Evolutionary conservation across 2,888 invertebrate species (phyloP), one percentile per base, ranked within the genome.

Genomic region (Copidosoma aretas): DNA sequence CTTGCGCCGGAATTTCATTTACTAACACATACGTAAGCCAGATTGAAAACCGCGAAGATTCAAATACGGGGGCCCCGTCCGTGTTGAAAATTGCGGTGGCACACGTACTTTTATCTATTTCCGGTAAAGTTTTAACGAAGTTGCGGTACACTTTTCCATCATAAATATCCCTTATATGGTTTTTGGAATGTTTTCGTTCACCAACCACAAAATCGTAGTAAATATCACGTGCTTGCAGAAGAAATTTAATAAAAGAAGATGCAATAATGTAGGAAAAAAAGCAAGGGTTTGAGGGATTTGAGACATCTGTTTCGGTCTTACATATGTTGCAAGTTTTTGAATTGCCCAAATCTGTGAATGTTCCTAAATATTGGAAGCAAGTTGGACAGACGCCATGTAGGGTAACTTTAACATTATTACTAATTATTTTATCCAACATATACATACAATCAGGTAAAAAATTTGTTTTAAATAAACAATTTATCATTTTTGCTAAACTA

Each of bases 1-100:
- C 21, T 51, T 60, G 19, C 32, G 15, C 51, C 46, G 60, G 66
- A 43, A 66, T 24, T 53, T 66, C 60, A 60, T 60, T 60, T n/a
- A 60, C 54, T 43, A 60, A 53, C 43, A 66, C 12, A 43, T 24
- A 66, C 10, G 60, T 60, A 1, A 56, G 60, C 66, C 66, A 66
- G 3, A 60, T 52, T 10, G 54, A 60, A 53, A 32, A 60, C 8
- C 17, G 32, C 10, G 54, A 66, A n/a, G 24, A 39, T 24, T 56
- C 3, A 24, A 56, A 56, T 12, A 21, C 10, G 4, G 19, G 21
- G 14, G 21, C 19, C 5, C 53, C 19, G 12, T 53, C 53, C 2
- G n/a, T 53, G 22, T 53, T 53, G 5, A 53, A 21, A 3, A 21
- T 5, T 4, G 14, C 53, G 21, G 21, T 53, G 19, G 3, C 19